These are phyloP conservation scores for Idaea straminata DNA, from an alignment of 2,888 invertebrate species.

Conservation along the genomic window DNA sequence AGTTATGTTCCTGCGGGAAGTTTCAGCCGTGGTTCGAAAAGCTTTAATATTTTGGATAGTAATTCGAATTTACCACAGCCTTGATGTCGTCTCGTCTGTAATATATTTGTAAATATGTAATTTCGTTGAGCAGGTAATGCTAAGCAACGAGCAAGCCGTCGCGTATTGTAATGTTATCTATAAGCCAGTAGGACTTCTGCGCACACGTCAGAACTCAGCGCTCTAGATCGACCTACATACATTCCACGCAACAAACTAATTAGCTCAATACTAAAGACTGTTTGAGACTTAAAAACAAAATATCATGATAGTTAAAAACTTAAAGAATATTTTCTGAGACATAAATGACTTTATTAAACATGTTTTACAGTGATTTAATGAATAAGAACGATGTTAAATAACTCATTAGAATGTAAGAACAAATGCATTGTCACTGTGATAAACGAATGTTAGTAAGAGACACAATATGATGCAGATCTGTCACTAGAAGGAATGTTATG, in stretches of 20 bases:
- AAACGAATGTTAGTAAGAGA: slow-evolving; percentile 70
- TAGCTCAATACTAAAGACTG: slow-evolving; percentile 78
- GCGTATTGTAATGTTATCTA: slow-evolving; percentile 39
- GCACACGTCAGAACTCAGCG: slow-evolving; percentile 48
- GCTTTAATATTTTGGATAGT: slow-evolving; percentile 48
- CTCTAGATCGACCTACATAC: slow-evolving; percentile 40
- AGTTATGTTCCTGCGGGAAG: slow-evolving; percentile 35
- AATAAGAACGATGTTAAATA: slow-evolving; percentile 68
- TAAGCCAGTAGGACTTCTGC: slow-evolving; percentile 72
- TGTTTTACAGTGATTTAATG: slow-evolving; percentile 75
- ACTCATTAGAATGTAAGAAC: slow-evolving; percentile 79
- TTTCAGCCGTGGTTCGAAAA: slow-evolving; percentile 46
- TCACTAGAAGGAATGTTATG: slow-evolving; percentile 50
- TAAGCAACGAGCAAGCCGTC: slow-evolving; percentile 69
- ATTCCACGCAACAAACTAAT: slow-evolving; percentile 73
- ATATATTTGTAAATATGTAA: slow-evolving; percentile 74
- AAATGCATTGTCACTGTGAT: slow-evolving; percentile 79
- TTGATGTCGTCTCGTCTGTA: slow-evolving; percentile 51
- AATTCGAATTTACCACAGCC: slow-evolving; percentile 62
- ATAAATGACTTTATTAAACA: slow-evolving; percentile 69
- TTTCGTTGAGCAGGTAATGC: slow-evolving; percentile 67
- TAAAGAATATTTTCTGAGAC: slow-evolving; percentile 70
- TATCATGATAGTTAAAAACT: slow-evolving; percentile 56
- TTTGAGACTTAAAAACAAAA: slow-evolving; percentile 65
- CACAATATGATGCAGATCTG: slow-evolving; percentile 61